A percentile compares a stretch with the other conserved stretches of the same genome.
phyloP scores from a whole-genome alignment of 2,888 invertebrate genomes.

The Cheiracanthium punctorium region DNA sequence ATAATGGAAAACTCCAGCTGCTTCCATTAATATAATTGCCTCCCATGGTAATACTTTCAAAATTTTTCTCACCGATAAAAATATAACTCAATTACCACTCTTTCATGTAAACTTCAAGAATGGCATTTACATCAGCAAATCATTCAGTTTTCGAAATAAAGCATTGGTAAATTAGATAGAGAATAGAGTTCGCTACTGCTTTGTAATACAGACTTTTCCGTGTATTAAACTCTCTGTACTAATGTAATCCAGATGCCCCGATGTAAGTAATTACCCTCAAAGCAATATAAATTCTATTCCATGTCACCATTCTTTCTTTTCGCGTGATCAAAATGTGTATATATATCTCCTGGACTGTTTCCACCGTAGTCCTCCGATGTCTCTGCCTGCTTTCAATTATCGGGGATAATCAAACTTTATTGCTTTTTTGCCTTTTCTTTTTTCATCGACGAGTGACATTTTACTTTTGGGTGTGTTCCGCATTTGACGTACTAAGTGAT shows the following conservation, averaged over 20 bases:
- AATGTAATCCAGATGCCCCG: neutral
- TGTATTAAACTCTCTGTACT: no score
- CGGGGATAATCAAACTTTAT: neutral
- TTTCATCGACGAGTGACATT: neutral
- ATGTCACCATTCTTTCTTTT: neutral
- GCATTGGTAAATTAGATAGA: no score
- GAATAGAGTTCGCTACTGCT: no score
- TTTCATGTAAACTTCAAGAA: no score
- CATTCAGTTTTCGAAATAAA: no score
- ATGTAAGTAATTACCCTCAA: neutral
- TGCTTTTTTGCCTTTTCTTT: neutral
- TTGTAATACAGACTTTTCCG: no score
- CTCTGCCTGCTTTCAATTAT: slow-evolving; percentile 8
- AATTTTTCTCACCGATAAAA: no score
- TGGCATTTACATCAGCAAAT: no score
- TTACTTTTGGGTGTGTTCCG: slow-evolving; percentile 5
- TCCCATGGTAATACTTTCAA: no score
- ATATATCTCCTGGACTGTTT: neutral
- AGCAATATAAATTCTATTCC: neutral
- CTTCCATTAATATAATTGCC: no score
- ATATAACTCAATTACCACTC: no score
- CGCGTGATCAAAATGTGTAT: neutral
- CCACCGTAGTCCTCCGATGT: neutral
- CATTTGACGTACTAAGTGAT: neutral
- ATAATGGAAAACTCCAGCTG: no score